Evolutionary conservation across 2,888 invertebrate species (phyloP).

Genomic region (Drosophila maculinotata): DNA sequence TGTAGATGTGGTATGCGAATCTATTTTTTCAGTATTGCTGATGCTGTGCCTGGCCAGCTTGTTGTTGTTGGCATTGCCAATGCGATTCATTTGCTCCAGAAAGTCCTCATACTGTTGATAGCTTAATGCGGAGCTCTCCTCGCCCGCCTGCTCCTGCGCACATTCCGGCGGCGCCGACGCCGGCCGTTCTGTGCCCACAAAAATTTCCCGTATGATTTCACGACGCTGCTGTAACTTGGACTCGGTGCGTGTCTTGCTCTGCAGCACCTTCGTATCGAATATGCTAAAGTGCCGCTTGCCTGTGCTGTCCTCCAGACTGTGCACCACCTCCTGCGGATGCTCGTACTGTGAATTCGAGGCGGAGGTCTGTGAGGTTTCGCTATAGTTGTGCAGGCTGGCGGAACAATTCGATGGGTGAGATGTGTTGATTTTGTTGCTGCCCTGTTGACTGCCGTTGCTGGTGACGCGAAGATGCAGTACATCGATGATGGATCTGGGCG

Average conservation of each 20-base stretch:
- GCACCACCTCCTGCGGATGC: conserved; percentile 62
- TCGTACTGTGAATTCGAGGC: conserved; percentile 78
- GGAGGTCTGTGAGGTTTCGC: conserved; percentile 78
- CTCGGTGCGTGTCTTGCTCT: conserved; percentile 91
- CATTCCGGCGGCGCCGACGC: conserved; percentile 91
- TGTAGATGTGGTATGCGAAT: neutral
- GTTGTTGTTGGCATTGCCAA: conserved; percentile 75
- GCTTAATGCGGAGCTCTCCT: conserved; percentile 54
- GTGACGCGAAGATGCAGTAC: conserved; percentile 83
- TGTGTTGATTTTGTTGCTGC: conserved; percentile 3
- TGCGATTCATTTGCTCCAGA: conserved; percentile 82
- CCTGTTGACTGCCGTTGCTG: conserved; percentile 45
- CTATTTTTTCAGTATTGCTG: neutral
- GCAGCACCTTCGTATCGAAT: conserved; percentile 90
- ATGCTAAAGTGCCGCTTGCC: conserved; percentile 84
- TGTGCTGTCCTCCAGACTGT: conserved; percentile 29
- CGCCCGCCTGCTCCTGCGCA: conserved; percentile 71
- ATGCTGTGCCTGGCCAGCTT: conserved; percentile 47
- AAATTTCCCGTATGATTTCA: conserved; percentile 93
- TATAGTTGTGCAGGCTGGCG: conserved; percentile 60
- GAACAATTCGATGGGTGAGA: conserved; percentile 18
- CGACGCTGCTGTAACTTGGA: conserved; percentile 90
- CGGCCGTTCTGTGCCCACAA: conserved; percentile 90
- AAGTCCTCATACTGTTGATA: conserved; percentile 84
- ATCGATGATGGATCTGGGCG: conserved; percentile 84